Base-by-base conservation (phyloP, 2,797 vertebrate genomes). In the Sebastes itinus region DNA sequence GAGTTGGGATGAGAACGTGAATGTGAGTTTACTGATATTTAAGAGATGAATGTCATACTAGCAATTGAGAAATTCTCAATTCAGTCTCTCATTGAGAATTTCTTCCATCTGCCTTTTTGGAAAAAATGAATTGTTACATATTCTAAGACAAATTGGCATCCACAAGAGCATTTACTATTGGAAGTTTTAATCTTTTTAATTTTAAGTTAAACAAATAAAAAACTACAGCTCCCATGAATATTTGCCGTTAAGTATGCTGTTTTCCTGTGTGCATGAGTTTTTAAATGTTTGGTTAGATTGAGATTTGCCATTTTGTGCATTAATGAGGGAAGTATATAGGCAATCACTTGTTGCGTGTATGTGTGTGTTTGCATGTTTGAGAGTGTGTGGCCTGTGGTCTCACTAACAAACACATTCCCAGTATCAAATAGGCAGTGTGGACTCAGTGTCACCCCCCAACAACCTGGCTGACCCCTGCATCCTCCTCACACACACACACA, bases 381-480 rank as follows among this genome's bases (percentile, higher is more conserved):
- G 42, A 72, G 80, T 73, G 74, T 72, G 68, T 70, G 72, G 54
- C 55, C 72, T 66, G 32, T 6, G 22, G 61, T 72, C 49, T 79
- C 70, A 81, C 64, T 80, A 67, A 83, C 78, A 72, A 70, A 82
- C 68, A 75, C 38, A 76, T 72, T 79, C 58, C 54, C 56, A 77
- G 77, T 78, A 79, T 84, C 77, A 82, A 56, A 84, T 62, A 77
- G 81, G 67, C 77, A 78, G 61, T 8, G 23, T 83, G 81, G 81
- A 89, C 86, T 85, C 71, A 5, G 75, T 88, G 85, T 84, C 75
- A 75, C 81, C 84, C 84, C 72, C 81, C 77, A 65, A 79, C 62
- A 88, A 85, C 83, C 88, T 77, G 27, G 55, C 58, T 87, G 75
- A 91, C 73, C 87, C 80, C 78, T 72, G 30, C 61, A 20, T 73